phyloP scores from a whole-genome alignment of 2,113 vertebrate genomes.

The Synodontis membranacea region DNA sequence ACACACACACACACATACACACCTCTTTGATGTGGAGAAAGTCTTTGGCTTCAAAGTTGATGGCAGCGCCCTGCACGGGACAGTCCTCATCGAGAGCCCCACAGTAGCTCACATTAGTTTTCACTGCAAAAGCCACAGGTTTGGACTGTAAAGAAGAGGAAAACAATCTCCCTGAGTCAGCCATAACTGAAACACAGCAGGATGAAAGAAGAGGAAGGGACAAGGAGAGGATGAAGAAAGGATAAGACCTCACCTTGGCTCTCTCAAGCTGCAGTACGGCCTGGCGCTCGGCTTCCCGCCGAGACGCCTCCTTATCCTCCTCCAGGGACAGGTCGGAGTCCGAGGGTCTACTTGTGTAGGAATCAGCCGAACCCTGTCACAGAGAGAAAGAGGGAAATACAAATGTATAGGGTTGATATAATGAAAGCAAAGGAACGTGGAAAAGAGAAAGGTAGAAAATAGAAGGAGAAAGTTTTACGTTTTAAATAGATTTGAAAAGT shows the following conservation, averaged over 20 bases:
- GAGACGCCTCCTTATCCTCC: constrained; percentile 93
- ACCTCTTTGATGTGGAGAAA: constrained; percentile 99
- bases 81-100: constrained; percentile 85
- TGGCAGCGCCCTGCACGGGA: constrained; percentile 91
- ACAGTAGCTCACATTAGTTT: constrained; percentile 94
- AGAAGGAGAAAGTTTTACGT: no score
- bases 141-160: constrained; percentile 76
- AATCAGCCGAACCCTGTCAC: constrained; percentile 91
- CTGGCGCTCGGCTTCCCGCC: constrained; percentile 94
- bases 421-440: constrained; percentile 15
- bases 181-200: neutral
- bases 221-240: neutral
- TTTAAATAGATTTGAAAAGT: no score
- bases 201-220: neutral
- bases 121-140: constrained; percentile 92
- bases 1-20: constrained; percentile 47
- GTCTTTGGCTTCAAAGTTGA: constrained; percentile 96
- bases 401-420: constrained; percentile 44
- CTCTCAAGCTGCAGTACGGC: constrained; percentile 94
- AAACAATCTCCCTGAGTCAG: neutral
- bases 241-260: constrained; percentile 79
- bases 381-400: constrained; percentile 16
- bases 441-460: neutral
- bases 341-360: constrained; percentile 93
- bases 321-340: constrained; percentile 97